phyloP scores from a whole-genome alignment of 2,888 invertebrate genomes.

The Parochlus steinenii region DNA sequence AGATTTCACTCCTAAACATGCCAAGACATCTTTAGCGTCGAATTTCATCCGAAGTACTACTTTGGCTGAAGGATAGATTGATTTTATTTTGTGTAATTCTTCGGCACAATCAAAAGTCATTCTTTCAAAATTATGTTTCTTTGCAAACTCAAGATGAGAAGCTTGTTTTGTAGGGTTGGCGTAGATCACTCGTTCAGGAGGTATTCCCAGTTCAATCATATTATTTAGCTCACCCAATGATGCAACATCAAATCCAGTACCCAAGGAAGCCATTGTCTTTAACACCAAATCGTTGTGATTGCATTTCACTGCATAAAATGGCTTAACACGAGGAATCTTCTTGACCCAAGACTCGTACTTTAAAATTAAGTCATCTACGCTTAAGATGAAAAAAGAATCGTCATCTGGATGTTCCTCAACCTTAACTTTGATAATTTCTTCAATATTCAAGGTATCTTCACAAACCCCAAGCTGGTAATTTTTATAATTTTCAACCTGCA shows the following conservation, averaged over 20 bases:
- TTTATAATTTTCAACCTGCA: no score
- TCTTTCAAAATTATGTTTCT: constrained; percentile 3
- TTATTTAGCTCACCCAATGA: constrained; percentile 77
- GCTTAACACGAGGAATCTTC: constrained; percentile 72
- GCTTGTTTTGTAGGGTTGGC: constrained; percentile 7
- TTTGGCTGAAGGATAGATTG: constrained; percentile 7
- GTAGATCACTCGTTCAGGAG: constrained; percentile 2
- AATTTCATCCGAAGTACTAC: constrained; percentile 60
- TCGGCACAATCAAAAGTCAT: constrained; percentile 6
- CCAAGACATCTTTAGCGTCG: constrained; percentile 45
- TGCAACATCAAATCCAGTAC: constrained; percentile 92
- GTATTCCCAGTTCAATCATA: neutral
- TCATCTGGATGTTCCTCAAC: no score
- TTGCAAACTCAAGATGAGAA: constrained; percentile 6
- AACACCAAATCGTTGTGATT: constrained; percentile 77
- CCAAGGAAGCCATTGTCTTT: constrained; percentile 70
- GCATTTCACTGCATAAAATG: constrained; percentile 95
- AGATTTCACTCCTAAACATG: constrained; percentile 73
- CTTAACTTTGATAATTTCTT: no score
- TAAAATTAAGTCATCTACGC: constrained; percentile 69
- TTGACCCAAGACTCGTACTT: constrained; percentile 71
- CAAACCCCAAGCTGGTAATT: no score
- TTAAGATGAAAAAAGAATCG: constrained; percentile 82
- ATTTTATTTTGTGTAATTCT: constrained; percentile 7
- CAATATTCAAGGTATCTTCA: no score